Percentiles rank a stretch among this genome's conserved stretches.
Conservation (phyloP, 2,797 vertebrate genomes). For the Gallinago stenura region DNA sequence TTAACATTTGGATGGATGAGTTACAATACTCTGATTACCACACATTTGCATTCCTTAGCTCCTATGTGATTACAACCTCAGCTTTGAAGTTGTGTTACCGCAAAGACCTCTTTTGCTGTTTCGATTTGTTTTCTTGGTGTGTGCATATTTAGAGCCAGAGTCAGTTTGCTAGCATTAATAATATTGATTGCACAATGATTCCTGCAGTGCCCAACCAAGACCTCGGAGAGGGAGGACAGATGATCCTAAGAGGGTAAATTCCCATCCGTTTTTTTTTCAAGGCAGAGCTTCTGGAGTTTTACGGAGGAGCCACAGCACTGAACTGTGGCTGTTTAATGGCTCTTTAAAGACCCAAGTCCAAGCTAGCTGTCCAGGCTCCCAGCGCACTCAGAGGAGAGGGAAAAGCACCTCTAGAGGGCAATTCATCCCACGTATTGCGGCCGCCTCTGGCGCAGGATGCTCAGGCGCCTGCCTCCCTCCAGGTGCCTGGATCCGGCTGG, state of each 20-base stretch:
- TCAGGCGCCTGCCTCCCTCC: background rate
- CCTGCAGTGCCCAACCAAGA: background rate
- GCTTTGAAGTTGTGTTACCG: constrained; percentile 29
- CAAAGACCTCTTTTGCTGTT: constrained; percentile 1
- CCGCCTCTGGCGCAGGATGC: background rate
- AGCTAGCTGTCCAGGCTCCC: background rate
- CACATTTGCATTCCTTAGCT: constrained; percentile 58
- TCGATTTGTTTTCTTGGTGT: constrained; percentile 21
- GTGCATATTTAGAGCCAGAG: background rate
- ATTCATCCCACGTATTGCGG: background rate
- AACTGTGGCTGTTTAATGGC: background rate
- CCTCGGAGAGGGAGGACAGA: background rate
- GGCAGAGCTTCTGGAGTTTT: background rate
- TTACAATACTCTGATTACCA: constrained; percentile 54
- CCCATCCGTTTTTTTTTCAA: background rate
- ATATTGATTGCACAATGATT: constrained; percentile 26
- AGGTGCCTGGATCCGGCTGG: background rate
- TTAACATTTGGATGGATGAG: constrained; percentile 59
- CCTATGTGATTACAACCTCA: constrained; percentile 29
- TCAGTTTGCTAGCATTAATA: constrained; percentile 35
- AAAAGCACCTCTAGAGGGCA: constrained; percentile 55
- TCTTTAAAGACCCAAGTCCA: background rate
- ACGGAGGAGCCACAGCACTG: background rate
- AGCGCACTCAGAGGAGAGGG: background rate
- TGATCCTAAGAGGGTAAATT: background rate